Conservation (phyloP, 64 coral and sea anemone species). For the Pachyseris speciosa region DNA sequence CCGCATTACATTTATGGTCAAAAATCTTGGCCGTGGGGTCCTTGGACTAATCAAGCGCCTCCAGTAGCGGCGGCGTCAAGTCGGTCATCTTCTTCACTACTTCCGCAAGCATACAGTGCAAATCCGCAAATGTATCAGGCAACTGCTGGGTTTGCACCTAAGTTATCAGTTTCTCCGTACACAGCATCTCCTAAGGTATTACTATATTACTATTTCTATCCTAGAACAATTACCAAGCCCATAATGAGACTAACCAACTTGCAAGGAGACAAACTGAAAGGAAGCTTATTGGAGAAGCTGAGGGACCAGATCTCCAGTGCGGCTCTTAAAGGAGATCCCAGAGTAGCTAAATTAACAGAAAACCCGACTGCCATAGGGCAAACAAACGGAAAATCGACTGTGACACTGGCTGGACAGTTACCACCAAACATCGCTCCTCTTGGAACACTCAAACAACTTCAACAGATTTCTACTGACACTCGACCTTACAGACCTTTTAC, state of each 20-base stretch:
- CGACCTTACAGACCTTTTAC: neutral
- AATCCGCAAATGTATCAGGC: neutral
- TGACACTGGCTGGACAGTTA: neutral
- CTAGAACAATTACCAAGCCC: conserved; percentile 13
- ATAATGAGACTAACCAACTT: neutral
- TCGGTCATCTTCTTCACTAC: neutral
- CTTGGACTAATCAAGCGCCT: neutral
- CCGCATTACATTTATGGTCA: conserved; percentile 19
- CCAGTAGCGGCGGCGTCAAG: neutral
- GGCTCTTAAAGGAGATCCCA: neutral
- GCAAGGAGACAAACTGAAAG: neutral
- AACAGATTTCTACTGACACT: neutral
- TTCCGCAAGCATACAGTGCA: neutral
- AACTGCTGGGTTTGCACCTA: neutral
- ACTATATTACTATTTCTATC: conserved; percentile 47
- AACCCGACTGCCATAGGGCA: conserved; percentile 6
- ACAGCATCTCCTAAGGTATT: conserved; percentile 16
- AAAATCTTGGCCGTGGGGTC: conserved; percentile 12
- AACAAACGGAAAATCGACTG: neutral
- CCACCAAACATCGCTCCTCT: neutral
- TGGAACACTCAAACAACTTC: neutral
- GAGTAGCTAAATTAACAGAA: neutral
- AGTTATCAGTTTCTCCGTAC: neutral
- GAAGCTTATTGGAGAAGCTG: neutral
- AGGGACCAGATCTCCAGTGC: neutral